Evolutionary conservation across 2,113 vertebrate genomes (phyloP).

Genomic region (Dasyornis broadbenti): DNA sequence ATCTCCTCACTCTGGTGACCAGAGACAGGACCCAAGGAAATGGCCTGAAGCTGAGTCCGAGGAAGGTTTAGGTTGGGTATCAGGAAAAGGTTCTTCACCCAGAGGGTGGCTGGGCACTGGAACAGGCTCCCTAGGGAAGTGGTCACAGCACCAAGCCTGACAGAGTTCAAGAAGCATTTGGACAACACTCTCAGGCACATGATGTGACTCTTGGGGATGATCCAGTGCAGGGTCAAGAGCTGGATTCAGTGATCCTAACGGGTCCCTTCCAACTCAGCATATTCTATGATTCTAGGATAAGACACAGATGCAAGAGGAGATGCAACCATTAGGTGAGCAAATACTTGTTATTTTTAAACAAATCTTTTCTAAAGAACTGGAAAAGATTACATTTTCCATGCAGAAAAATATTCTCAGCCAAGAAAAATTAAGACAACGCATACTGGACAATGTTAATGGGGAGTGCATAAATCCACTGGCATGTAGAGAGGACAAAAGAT

Average conservation of each 20-base stretch:
- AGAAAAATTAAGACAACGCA: not conserved
- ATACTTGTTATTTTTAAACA: not conserved
- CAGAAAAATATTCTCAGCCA: not conserved
- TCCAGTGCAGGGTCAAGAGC: accelerated
- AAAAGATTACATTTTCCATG: not conserved
- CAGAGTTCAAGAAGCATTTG: not conserved
- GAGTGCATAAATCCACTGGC: not conserved
- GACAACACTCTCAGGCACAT: not conserved
- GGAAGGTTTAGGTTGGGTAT: not conserved
- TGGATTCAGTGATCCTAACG: not conserved
- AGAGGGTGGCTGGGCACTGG: not conserved
- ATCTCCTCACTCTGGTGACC: not conserved
- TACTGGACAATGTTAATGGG: not conserved
- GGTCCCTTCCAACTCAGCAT: not conserved
- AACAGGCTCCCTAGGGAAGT: not conserved
- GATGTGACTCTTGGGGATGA: not conserved
- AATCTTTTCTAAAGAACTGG: not conserved
- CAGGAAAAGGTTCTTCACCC: not conserved
- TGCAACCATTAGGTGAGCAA: not conserved
- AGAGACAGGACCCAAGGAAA: not conserved
- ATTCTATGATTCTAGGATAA: not conserved
- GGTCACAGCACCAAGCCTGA: not conserved
- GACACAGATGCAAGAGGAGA: not conserved
- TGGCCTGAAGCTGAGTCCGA: not conserved
- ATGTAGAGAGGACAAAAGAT: not conserved